Base-by-base conservation (phyloP, 2,797 vertebrate species). In the Otolemur crassicaudatus region DNA sequence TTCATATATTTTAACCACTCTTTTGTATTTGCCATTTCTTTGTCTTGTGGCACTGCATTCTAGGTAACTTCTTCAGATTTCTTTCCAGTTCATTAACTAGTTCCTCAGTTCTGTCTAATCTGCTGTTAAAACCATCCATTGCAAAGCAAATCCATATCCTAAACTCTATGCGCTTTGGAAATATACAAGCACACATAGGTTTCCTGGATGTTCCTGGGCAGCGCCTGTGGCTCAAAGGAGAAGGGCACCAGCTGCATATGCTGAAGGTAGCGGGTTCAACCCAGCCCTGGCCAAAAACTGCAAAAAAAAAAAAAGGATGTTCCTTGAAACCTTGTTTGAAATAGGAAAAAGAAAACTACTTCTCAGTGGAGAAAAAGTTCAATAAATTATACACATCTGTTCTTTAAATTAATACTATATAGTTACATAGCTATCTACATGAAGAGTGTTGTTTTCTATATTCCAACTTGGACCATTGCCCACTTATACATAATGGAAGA, bases 301-400 rank as follows among this genome's bases (percentile, higher is more conserved):
- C 40, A 43, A 43, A 43, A 43, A 7, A 43, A 43, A 43, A 43
- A 43, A 76, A 73, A 73, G 1, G 5, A 79, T 83, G 19, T 13
- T 90, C 31, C 14, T 87, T 83, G 34, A 22, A 83, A 23, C 5
- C 13, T 94, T 96, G 37, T 85, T 81, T 86, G 67, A 95, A 89
- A 86, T 31, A 81, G 29, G 17, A 60, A 82, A 80, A 61, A 72
- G 9, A 67, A 76, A 60, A 29, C n/a, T 84, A 63, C 63, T n/a
- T 92, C 31, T 84, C 49, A 25, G 17, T 63, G 69, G 73, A 23
- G 12, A 94, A 76, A 95, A 67, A 1, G 3, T 84, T 83, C 65
- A 92, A 92, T 90, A 87, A 90, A 65, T 58, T 75, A 84, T 9
- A 89, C 5, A 43, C 17, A 81, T 43, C 27, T 81, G 3, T 90